phyloP scores from a whole-genome alignment of 2,888 invertebrate species.

The Dryococelus australis region DNA sequence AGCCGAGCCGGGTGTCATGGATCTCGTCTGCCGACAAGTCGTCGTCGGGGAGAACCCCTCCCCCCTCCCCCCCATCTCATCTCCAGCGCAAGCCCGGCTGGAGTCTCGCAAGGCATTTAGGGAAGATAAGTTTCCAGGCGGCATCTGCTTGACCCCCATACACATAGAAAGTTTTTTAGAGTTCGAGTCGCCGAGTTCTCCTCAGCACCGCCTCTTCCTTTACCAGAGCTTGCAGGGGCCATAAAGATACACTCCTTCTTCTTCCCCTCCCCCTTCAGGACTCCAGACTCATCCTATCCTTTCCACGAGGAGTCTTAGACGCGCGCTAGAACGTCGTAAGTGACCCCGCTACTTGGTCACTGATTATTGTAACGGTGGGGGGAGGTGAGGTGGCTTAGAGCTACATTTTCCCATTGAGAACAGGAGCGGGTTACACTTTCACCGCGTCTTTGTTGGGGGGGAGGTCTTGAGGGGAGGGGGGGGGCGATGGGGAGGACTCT shows the following conservation, averaged over 20 bases:
- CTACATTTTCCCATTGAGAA: background rate
- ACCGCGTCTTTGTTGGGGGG: background rate
- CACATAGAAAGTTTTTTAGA: background rate
- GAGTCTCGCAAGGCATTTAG: background rate
- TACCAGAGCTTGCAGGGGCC: background rate
- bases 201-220: background rate
- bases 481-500: background rate
- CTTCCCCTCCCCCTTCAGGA: background rate
- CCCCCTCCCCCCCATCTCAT: no score
- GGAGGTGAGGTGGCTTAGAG: background rate
- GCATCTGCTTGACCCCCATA: conserved; percentile 16
- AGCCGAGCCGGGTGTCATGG: no score
- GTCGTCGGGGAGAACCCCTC: no score
- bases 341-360: background rate
- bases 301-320: conserved; percentile 3
- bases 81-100: background rate
- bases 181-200: background rate
- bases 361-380: background rate
- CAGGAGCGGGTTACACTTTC: background rate
- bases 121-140: background rate
- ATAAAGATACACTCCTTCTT: background rate
- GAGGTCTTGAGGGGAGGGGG: background rate
- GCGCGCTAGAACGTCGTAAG: conserved; percentile 9
- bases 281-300: background rate
- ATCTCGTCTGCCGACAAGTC: no score